Percentiles rank a stretch among this genome's conserved stretches.
These are phyloP conservation scores for Dyspetes luteomarginatus DNA, from an alignment of 2,888 invertebrate species.

Conservation along the genomic window DNA sequence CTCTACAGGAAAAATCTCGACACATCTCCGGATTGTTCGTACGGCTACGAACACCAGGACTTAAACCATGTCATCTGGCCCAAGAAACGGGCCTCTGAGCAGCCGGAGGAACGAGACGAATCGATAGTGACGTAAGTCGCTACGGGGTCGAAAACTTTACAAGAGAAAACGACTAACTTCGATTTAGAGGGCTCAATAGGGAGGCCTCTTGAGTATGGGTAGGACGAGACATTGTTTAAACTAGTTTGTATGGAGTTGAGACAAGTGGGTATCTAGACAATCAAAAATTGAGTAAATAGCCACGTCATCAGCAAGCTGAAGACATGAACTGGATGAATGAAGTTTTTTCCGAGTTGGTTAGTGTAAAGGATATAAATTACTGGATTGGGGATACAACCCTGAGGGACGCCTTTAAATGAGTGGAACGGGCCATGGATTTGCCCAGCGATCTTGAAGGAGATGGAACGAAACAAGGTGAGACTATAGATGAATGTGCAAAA, in stretches of 20 bases:
- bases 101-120: background rate
- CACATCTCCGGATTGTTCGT: background rate
- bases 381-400: constrained; percentile 30
- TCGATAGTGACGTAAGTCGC: background rate
- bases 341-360: too few relatives aligned
- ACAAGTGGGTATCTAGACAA: background rate
- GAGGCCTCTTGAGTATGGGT: constrained; percentile 4
- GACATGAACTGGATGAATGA: background rate
- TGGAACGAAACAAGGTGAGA: constrained; percentile 8
- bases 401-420: constrained; percentile 23
- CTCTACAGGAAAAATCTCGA: constrained; percentile 6
- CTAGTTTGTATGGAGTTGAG: constrained; percentile 2
- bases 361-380: constrained; percentile 32
- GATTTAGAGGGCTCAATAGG: constrained; percentile 39
- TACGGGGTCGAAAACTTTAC: background rate
- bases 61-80: constrained; percentile 5
- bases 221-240: background rate
- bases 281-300: background rate
- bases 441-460: constrained; percentile 32
- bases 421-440: constrained; percentile 5
- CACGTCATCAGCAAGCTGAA: constrained; percentile 44
- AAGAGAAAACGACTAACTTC: constrained; percentile 25
- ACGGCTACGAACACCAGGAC: background rate
- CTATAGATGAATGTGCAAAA: constrained; percentile 42
- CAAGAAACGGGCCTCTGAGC: background rate